Conservation (phyloP, 2,797 vertebrate genomes). For the Ctenopoma multispine region DNA sequence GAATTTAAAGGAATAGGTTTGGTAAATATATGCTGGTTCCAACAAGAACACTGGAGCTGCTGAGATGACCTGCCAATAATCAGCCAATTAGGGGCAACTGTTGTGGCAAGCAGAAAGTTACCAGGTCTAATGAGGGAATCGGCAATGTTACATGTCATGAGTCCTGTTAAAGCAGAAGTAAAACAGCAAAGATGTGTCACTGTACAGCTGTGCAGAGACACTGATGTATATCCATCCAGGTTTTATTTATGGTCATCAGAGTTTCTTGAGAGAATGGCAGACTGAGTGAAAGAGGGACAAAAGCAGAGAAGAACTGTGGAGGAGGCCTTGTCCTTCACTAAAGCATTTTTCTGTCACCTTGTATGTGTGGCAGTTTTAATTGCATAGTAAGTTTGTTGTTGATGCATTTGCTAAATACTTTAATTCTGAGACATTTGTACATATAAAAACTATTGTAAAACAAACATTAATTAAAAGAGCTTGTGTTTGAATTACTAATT, state of each 20-base stretch:
- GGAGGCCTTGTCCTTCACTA: slow-evolving; percentile 29
- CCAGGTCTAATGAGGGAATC: slow-evolving; percentile 19
- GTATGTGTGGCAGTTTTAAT: background rate
- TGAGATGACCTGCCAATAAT: slow-evolving; percentile 29
- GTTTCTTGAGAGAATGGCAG: slow-evolving; percentile 4
- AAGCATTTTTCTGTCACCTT: slow-evolving; percentile 27
- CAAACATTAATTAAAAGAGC: no score
- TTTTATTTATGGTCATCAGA: slow-evolving; percentile 41
- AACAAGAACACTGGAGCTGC: background rate
- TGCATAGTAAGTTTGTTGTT: background rate
- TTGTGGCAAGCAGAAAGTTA: slow-evolving; percentile 27
- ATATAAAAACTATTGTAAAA: background rate
- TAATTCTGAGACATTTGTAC: background rate
- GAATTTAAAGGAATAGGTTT: no score
- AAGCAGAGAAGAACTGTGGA: slow-evolving; percentile 10
- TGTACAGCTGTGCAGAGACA: slow-evolving; percentile 7
- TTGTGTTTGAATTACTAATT: no score
- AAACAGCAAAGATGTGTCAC: background rate
- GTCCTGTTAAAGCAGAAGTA: background rate
- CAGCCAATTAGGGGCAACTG: slow-evolving; percentile 35
- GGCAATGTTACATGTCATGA: background rate
- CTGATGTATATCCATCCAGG: slow-evolving; percentile 23
- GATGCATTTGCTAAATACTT: background rate
- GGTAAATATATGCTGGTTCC: no score
- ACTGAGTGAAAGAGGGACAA: background rate